These are phyloP conservation scores for Marmota monax DNA, from an alignment of 2,113 vertebrate genomes.

Conservation along the genomic window DNA sequence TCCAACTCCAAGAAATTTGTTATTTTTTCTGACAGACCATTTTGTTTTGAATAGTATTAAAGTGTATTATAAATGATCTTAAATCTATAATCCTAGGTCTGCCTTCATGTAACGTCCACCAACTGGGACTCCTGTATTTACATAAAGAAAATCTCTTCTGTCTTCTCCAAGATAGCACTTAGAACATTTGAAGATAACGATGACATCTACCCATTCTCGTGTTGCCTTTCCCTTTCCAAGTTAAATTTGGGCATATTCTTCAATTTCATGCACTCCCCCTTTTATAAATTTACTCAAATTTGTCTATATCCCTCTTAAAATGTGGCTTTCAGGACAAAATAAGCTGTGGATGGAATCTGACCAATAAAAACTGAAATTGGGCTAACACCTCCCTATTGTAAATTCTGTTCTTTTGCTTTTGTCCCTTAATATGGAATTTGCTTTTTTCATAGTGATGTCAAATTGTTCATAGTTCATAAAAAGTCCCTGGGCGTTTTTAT, in stretches of 20 bases:
- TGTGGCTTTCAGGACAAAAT: slow-evolving; percentile 26
- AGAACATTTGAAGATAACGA: background rate
- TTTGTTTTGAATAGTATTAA: slow-evolving; percentile 26
- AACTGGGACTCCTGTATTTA: background rate
- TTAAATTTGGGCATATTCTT: background rate
- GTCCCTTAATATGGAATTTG: background rate
- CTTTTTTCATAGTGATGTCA: background rate
- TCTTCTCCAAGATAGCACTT: background rate
- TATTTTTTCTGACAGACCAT: background rate
- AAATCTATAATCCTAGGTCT: background rate
- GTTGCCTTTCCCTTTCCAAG: background rate
- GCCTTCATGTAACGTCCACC: background rate
- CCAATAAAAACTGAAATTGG: background rate
- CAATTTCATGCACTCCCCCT: background rate
- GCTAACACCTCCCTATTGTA: background rate
- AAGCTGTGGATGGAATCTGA: background rate
- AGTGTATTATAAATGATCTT: background rate
- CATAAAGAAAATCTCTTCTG: background rate
- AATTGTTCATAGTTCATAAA: background rate
- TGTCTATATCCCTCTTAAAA: background rate
- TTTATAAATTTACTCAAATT: background rate
- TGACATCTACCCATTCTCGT: background rate
- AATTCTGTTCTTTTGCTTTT: background rate
- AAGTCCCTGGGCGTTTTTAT: background rate
- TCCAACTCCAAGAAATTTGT: background rate